Base-by-base conservation (phyloP, 2,113 vertebrate species). In the Neogale vison region DNA sequence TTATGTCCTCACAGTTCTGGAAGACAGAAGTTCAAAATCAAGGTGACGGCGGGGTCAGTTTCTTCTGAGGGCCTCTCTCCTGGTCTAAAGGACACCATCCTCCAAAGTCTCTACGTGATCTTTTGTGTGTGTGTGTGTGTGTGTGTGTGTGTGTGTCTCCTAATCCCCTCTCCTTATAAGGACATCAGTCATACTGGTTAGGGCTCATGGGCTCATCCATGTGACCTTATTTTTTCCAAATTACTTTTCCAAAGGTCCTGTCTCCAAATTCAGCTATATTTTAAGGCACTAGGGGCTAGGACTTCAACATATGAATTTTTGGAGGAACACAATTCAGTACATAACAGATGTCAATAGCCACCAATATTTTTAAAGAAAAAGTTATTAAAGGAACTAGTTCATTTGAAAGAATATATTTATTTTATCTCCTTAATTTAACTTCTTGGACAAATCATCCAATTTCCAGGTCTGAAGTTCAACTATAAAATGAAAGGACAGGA, bases 311-410 rank as follows among this genome's bases (percentile, higher is more conserved):
- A 21, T 6, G n/a, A 85, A 71, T 88, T 92, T 90, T 90, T 13
- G 4, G 8, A 24, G 14, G 11, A 79, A 82, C 29, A 36, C 31
- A 71, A 50, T 15, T 95, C 72, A 93, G 17, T 31, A 20, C 36
- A 87, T n/a, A 76, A 57, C 15, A 71, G 65, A 95, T 61, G 15
- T 67, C 45, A 92, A 39, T 31, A 80, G 61, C 24, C 18, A 63
- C 23, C 83, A 80, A 63, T 65, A 81, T 71, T 93, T 57, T 93
- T 36, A 83, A 93, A 92, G 17, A 83, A 92, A 67, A 89, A 59
- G 4, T 31, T 82, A 69, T 55, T 17, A 86, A 85, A 82, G 6
- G 42, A 65, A 80, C 65, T 61, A 24, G 55, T 57, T 87, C 39
- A 81, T 61, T 82, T 90, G 57, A 45, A 97, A 55, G 7, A 89